Conservation (phyloP, 2,888 invertebrate species). For the Petrolisthes manimaculis region DNA sequence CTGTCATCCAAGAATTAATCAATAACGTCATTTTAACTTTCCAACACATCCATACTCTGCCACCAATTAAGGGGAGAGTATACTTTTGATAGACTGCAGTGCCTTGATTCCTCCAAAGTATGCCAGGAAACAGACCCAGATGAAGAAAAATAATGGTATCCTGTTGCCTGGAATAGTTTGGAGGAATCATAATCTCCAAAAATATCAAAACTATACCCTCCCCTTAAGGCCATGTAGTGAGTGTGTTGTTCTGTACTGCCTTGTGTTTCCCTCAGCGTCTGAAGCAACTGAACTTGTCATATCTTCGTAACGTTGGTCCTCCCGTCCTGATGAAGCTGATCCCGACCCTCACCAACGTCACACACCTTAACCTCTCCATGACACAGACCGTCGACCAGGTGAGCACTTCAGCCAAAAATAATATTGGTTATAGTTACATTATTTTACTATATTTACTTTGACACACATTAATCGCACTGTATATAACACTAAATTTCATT, state of each 20-base stretch:
- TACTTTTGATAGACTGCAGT: no score
- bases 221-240: background rate
- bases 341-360: slow-evolving; percentile 52
- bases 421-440: background rate
- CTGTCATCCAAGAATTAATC: background rate
- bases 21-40: background rate
- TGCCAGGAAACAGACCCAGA: no score
- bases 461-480: background rate
- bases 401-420: slow-evolving; percentile 7
- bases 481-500: background rate
- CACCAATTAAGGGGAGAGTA: no score
- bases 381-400: slow-evolving; percentile 69
- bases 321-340: slow-evolving; percentile 64
- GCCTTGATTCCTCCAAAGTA: no score
- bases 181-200: no score
- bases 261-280: slow-evolving; percentile 67
- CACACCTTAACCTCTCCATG: slow-evolving; percentile 68
- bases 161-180: no score
- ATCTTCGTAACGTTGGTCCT: slow-evolving; percentile 68
- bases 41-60: background rate
- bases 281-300: slow-evolving; percentile 68
- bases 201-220: no score
- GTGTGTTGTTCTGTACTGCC: background rate
- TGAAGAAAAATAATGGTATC: no score
- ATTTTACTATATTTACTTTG: background rate